Evolutionary conservation across 1,140 invertebrate genomes (phyloP).

Genomic region (Potamilus streckersoni): DNA sequence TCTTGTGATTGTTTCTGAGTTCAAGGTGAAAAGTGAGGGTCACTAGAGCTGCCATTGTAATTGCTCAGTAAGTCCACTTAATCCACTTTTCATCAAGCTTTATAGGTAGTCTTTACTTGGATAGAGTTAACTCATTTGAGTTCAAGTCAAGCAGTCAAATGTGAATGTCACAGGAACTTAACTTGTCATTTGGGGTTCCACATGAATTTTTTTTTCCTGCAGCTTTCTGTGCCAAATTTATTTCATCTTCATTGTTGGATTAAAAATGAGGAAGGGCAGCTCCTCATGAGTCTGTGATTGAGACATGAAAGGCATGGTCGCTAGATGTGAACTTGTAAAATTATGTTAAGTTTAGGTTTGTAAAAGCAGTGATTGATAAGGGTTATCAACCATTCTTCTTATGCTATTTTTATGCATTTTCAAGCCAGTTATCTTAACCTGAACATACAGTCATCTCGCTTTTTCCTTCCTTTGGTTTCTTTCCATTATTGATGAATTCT

Average conservation of each 20-base stretch:
- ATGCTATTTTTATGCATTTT: neutral
- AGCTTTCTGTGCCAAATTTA: neutral
- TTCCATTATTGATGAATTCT: neutral
- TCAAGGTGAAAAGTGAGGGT: too few relatives aligned
- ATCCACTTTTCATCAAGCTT: too few relatives aligned
- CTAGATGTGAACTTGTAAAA: too few relatives aligned
- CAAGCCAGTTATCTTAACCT: neutral
- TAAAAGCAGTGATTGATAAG: neutral
- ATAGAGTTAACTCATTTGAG: neutral
- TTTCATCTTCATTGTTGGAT: neutral
- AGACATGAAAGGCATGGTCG: neutral
- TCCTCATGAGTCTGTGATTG: neutral
- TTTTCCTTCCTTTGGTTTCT: conserved; percentile 7
- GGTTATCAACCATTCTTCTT: too few relatives aligned
- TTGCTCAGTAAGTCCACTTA: too few relatives aligned
- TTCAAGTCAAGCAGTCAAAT: neutral
- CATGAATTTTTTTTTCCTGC: too few relatives aligned
- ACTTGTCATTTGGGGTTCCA: too few relatives aligned
- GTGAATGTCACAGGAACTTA: too few relatives aligned
- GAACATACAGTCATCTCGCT: neutral
- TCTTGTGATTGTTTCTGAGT: too few relatives aligned
- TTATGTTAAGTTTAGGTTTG: too few relatives aligned
- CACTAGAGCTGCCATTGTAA: too few relatives aligned
- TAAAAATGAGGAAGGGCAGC: neutral
- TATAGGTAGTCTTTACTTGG: too few relatives aligned